Conservation (phyloP, 2,113 vertebrate species). For the Neolamprologus falcicula region DNA sequence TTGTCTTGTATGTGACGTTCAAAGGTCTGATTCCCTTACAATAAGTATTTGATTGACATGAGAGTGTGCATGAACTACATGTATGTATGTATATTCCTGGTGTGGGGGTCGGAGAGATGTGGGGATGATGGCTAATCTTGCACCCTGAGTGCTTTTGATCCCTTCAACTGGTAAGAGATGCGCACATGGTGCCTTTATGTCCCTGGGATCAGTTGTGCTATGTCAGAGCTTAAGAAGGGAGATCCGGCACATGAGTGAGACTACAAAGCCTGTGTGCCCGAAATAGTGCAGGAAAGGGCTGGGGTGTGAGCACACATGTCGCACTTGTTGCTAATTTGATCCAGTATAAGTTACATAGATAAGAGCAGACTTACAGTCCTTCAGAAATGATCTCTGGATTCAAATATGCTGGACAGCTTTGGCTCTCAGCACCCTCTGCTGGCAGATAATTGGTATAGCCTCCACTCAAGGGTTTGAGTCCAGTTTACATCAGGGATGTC, state of each 20-base stretch:
- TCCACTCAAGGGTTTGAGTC: background rate
- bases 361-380: background rate
- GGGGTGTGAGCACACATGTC: background rate
- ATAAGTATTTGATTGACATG: slow-evolving; percentile 38
- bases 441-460: background rate
- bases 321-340: slow-evolving; percentile 17
- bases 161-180: slow-evolving; percentile 37
- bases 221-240: slow-evolving; percentile 62
- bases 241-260: slow-evolving; percentile 53
- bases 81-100: slow-evolving; percentile 17
- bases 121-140: slow-evolving; percentile 48
- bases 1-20: slow-evolving; percentile 23
- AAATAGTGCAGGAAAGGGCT: slow-evolving; percentile 44
- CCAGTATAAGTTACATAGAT: background rate
- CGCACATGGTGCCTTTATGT: slow-evolving; percentile 68
- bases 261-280: slow-evolving; percentile 48
- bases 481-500: background rate
- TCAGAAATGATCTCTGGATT: background rate
- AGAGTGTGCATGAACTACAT: slow-evolving; percentile 17
- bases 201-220: slow-evolving; percentile 67
- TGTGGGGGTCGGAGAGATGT: background rate
- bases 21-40: slow-evolving; percentile 25
- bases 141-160: slow-evolving; percentile 29
- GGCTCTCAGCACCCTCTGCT: slow-evolving; percentile 38
- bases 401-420: background rate